Conservation (phyloP, 2,113 vertebrate genomes). For the Emberiza fucata region DNA sequence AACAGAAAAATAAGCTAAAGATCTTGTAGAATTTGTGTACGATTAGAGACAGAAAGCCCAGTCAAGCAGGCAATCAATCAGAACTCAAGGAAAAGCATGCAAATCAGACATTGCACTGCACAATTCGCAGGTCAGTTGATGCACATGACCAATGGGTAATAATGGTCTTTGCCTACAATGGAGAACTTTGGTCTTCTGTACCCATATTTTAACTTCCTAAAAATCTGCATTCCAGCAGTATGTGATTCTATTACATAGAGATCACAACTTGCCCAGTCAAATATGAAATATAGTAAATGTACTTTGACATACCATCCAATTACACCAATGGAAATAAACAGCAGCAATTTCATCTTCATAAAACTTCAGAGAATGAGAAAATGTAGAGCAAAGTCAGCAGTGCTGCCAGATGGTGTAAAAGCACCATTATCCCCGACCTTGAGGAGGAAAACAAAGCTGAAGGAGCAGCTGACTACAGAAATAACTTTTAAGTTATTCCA, state of each 20-base stretch:
- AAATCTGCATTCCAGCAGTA: neutral
- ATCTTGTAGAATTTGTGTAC: neutral
- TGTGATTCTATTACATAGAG: neutral
- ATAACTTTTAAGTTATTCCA: neutral
- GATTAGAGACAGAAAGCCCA: neutral
- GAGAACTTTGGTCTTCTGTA: neutral
- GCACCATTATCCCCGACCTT: neutral
- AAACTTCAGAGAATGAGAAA: neutral
- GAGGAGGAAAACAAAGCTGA: neutral
- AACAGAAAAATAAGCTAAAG: neutral
- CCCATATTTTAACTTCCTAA: neutral
- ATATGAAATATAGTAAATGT: neutral
- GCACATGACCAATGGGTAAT: neutral
- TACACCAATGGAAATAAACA: neutral
- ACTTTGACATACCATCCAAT: neutral
- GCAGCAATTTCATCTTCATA: neutral
- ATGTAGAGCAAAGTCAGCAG: neutral
- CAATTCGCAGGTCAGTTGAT: neutral
- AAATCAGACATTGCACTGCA: neutral
- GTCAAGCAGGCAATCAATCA: neutral
- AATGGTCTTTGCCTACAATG: neutral
- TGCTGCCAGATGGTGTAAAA: neutral
- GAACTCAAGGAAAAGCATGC: neutral
- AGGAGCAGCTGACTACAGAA: neutral
- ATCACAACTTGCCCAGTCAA: neutral